Conservation (phyloP, 1,140 invertebrate genomes). For the Pogonus chalceus region DNA sequence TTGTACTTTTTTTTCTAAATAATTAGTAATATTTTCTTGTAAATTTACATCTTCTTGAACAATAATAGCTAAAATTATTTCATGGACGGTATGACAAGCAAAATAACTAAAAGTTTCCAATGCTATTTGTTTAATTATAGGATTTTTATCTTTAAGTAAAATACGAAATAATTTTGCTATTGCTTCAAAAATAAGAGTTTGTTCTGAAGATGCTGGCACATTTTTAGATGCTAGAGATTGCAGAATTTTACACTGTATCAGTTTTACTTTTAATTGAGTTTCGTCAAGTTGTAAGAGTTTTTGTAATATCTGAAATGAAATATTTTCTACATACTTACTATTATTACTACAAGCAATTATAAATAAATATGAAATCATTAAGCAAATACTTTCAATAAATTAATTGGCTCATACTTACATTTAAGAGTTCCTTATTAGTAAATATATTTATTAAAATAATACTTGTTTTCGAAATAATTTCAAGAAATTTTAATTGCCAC, state of each 20-base stretch:
- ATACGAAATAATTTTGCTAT: neutral
- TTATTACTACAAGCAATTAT: too few relatives aligned
- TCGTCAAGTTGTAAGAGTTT: too few relatives aligned
- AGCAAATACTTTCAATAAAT: too few relatives aligned
- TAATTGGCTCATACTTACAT: neutral
- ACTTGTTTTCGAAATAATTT: neutral
- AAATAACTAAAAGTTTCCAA: neutral
- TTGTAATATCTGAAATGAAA: too few relatives aligned
- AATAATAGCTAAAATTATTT: neutral
- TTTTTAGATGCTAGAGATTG: too few relatives aligned
- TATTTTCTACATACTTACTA: too few relatives aligned
- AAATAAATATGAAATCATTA: too few relatives aligned
- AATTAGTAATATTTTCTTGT: neutral
- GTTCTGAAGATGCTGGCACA: too few relatives aligned
- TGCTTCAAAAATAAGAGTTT: too few relatives aligned
- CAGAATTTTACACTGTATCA: too few relatives aligned
- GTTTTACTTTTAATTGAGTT: too few relatives aligned
- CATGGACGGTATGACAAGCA: neutral
- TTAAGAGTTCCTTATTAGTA: neutral
- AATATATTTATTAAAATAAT: neutral
- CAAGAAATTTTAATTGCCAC: neutral
- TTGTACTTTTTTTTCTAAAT: neutral
- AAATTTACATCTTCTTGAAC: neutral
- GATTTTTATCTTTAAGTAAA: neutral
- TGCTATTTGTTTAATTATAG: neutral